Evolutionary conservation across 2,888 invertebrate genomes (phyloP).

Genomic region (Pandemis heparana): DNA sequence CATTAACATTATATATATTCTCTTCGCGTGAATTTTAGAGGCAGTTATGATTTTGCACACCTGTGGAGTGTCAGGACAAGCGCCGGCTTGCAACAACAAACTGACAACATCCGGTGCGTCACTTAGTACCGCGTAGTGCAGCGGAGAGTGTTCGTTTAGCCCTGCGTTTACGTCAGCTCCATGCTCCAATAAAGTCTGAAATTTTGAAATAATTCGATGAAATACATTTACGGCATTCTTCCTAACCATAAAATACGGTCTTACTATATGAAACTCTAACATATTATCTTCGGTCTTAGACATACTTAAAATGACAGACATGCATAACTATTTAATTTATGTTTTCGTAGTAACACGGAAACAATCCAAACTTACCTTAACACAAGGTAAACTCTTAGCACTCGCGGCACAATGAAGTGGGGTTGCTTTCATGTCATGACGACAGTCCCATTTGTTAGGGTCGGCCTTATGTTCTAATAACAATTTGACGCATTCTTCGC

Average conservation of each 20-base stretch:
- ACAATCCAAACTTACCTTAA: conserved; percentile 78
- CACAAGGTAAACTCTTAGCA: conserved; percentile 86
- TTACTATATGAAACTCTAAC: too few relatives aligned
- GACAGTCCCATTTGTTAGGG: conserved; percentile 90
- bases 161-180: conserved; percentile 94
- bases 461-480: conserved; percentile 89
- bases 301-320: too few relatives aligned
- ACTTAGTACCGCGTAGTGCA: conserved; percentile 94
- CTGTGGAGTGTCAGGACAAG: conserved; percentile 93
- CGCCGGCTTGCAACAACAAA: conserved; percentile 90
- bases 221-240: not conserved
- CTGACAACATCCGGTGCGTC: conserved; percentile 90
- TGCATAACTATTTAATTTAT: too few relatives aligned
- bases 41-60: conserved; percentile 63
- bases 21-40: not conserved
- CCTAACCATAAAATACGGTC: not conserved
- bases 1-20: not conserved
- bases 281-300: too few relatives aligned
- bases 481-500: conserved; percentile 89
- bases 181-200: conserved; percentile 87
- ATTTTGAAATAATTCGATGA: conserved; percentile 46
- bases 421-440: conserved; percentile 87
- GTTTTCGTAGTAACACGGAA: conserved; percentile 1
- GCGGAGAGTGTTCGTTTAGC: conserved; percentile 88
- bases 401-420: conserved; percentile 92